These are phyloP conservation scores for Protobothrops flavoviridis DNA, from an alignment of 2,113 vertebrate genomes.

Conservation along the genomic window DNA sequence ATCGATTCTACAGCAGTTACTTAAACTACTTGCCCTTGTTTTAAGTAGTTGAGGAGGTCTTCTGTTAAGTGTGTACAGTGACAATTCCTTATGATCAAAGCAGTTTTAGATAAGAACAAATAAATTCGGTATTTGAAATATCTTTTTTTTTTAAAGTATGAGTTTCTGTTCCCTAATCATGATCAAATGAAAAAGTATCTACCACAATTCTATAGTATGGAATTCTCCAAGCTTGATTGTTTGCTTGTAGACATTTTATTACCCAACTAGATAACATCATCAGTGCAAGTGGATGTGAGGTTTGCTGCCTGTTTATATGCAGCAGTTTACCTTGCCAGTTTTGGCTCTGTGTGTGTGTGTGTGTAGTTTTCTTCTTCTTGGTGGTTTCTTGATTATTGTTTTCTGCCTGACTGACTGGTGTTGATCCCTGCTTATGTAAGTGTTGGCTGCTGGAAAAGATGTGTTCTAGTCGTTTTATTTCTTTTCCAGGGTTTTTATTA, in stretches of 20 bases:
- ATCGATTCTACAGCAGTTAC: neutral
- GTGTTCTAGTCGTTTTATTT: neutral
- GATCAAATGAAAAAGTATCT: neutral
- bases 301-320: neutral
- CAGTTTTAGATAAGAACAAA: neutral
- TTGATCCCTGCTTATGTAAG: neutral
- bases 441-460: neutral
- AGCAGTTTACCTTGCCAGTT: neutral
- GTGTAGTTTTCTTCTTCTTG: neutral
- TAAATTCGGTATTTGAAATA: neutral
- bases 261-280: neutral
- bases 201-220: neutral
- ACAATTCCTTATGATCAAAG: neutral
- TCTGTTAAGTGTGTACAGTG: neutral
- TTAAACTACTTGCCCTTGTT: neutral
- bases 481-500: neutral
- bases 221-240: neutral
- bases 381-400: neutral
- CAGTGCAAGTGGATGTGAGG: neutral
- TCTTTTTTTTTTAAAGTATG: neutral
- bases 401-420: neutral
- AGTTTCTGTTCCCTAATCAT: neutral
- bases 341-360: neutral
- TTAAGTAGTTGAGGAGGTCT: neutral
- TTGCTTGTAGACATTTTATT: neutral